A percentile compares a stretch with the other conserved stretches of the same genome.
These are phyloP conservation scores for Latrodectus elegans DNA, from an alignment of 2,888 invertebrate species.

Conservation along the genomic window DNA sequence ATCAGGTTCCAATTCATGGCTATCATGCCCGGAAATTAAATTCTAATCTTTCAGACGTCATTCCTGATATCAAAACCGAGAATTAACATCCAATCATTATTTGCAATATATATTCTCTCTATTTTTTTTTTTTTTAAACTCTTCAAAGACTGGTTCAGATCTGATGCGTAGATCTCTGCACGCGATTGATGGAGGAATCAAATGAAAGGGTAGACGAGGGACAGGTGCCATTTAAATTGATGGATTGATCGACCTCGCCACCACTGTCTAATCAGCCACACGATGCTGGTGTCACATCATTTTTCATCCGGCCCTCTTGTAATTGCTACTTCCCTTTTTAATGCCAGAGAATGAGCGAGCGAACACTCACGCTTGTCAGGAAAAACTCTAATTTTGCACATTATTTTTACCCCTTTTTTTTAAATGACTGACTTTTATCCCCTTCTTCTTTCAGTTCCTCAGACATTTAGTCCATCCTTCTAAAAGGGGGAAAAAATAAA, in stretches of 20 bases:
- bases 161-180: neutral
- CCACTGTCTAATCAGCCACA: slow-evolving; percentile 55
- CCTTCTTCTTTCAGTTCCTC: slow-evolving; percentile 2
- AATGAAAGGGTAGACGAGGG: slow-evolving; percentile 41
- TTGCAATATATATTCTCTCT: too few species aligned
- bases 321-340: slow-evolving; percentile 66
- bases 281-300: slow-evolving; percentile 63
- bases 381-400: neutral
- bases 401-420: neutral
- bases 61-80: too few species aligned
- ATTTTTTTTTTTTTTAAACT: too few species aligned
- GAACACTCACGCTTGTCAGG: slow-evolving; percentile 6
- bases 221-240: slow-evolving; percentile 66
- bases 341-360: slow-evolving; percentile 34
- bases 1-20: too few species aligned
- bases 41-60: too few species aligned
- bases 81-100: too few species aligned
- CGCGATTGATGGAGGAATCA: slow-evolving; percentile 14
- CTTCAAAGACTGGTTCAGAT: too few species aligned
- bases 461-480: neutral
- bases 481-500: neutral
- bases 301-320: slow-evolving; percentile 60
- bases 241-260: slow-evolving; percentile 50
- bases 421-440: slow-evolving; percentile 11
- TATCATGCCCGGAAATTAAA: too few species aligned